These are phyloP conservation scores for Nibea coibor DNA, from an alignment of 2,113 vertebrate genomes.

Conservation along the genomic window DNA sequence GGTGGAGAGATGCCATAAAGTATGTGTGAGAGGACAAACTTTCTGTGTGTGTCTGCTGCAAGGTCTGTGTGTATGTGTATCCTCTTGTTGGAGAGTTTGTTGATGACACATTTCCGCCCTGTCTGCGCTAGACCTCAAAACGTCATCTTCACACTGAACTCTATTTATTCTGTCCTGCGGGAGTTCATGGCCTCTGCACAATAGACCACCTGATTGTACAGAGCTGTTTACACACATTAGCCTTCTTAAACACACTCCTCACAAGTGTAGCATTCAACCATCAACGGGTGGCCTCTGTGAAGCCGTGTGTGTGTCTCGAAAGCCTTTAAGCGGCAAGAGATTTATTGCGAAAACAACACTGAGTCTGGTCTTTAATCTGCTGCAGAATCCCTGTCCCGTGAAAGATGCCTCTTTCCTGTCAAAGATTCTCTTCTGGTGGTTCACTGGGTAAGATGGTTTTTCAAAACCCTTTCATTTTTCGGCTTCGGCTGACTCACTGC, in stretches of 20 bases:
- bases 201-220: constrained; percentile 57
- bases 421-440: constrained; percentile 96
- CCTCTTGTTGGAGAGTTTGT: constrained; percentile 50
- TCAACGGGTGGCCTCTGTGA: constrained; percentile 20
- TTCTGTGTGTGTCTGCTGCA: constrained; percentile 23
- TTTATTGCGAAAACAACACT: constrained; percentile 56
- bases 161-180: constrained; percentile 74
- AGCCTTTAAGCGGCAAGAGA: constrained; percentile 37
- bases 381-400: constrained; percentile 93
- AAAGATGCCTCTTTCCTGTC: constrained; percentile 91
- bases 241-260: constrained; percentile 53
- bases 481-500: constrained; percentile 55
- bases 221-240: constrained; percentile 53
- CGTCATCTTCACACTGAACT: constrained; percentile 65
- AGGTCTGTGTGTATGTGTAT: constrained; percentile 16
- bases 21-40: constrained; percentile 50
- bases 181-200: constrained; percentile 64
- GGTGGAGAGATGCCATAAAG: constrained; percentile 63
- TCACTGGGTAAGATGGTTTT: constrained; percentile 89
- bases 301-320: constrained; percentile 42
- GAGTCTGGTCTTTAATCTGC: constrained; percentile 68
- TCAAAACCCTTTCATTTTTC: constrained; percentile 58
- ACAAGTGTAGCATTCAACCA: constrained; percentile 60
- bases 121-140: constrained; percentile 70
- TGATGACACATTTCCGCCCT: constrained; percentile 73